Conservation (phyloP, 1,140 invertebrate species). For the Drosophila varians region DNA sequence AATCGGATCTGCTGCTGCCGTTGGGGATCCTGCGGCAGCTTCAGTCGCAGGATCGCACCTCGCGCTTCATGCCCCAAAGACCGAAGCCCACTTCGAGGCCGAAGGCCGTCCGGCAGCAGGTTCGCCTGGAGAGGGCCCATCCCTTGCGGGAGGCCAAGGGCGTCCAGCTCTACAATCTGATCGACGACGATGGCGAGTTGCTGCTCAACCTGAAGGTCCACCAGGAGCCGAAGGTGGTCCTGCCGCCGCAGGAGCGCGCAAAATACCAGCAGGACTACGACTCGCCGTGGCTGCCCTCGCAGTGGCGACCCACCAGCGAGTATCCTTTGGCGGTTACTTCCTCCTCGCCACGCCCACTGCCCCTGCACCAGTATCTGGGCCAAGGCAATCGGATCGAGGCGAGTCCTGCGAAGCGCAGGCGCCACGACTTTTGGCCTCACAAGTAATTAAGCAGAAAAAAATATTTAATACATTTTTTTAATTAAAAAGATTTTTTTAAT, state of each 20-base stretch:
- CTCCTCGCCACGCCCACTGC: conserved; percentile 62
- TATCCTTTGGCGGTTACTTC: conserved; percentile 31
- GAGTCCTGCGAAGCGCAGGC: conserved; percentile 7
- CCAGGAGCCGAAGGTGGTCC: conserved; percentile 18
- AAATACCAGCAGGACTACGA: conserved; percentile 3
- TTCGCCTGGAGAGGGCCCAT: conserved; percentile 54
- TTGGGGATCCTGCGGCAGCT: conserved; percentile 57
- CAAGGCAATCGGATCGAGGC: conserved; percentile 37
- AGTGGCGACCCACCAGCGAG: conserved; percentile 57
- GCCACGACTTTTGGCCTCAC: conserved; percentile 49
- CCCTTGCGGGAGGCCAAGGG: conserved; percentile 27
- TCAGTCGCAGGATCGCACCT: conserved; percentile 57
- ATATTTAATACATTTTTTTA: conserved; percentile 2
- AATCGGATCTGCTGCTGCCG: conserved; percentile 64
- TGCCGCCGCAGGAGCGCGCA: neutral
- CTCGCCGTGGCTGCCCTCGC: conserved; percentile 60
- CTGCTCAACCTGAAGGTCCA: conserved; percentile 66
- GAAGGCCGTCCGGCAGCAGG: conserved; percentile 41
- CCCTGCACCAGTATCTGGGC: conserved; percentile 57
- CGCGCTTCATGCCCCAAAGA: conserved; percentile 18
- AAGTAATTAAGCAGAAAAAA: conserved; percentile 9
- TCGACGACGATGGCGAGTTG: conserved; percentile 69
- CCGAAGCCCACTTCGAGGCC: conserved; percentile 12
- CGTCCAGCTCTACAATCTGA: conserved; percentile 66
- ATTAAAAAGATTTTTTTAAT: too few relatives aligned